Evolutionary conservation across 2,888 invertebrate species (phyloP), one percentile per base, ranked within the genome.

Genomic region (Torymus texanus): DNA sequence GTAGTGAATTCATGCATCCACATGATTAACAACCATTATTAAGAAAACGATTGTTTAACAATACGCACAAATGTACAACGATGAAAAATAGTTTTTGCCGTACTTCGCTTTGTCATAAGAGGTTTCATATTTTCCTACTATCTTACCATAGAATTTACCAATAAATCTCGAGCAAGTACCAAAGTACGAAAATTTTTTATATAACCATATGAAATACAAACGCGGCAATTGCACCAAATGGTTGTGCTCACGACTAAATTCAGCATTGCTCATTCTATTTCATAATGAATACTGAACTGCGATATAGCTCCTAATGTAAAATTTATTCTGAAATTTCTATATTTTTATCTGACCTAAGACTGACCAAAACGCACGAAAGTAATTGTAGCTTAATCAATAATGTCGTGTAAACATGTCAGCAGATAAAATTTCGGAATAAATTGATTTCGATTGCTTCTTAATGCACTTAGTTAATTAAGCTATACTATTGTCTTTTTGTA

Each of bases 311-410:
- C 24, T 13, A 50, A 53, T 77, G 29, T 73, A 61, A 53, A 67
- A 61, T 73, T 78, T 72, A 67, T 66, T 73, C 73, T 16, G 55
- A 16, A 73, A 72, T 73, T 78, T 78, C 29, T 50, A 29, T 18
- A 18, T 24, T 68, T 55, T 55, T 62, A 24, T 75, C 61, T 76
- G 51, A 41, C 29, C 2, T 63, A 62, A 80, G 79, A 76, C 79
- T 80, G 76, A 76, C 58, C 4, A 16, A 66, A 58, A 72, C 2
- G 24, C 58, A 72, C 18, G 53, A 72, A 75, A 76, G 56, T 71
- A 65, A 41, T n/a, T 14, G 1, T 62, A 68, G 62, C 3, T 41
- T 68, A 66, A 65, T 71, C 3, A 53, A 68, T 21, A 24, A 41
- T 50, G 18, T 62, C n/a, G 16, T 8, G 18, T 58, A 2, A 41